Evolutionary conservation across 2,888 invertebrate species (phyloP).

Genomic region (Dicycla oo): DNA sequence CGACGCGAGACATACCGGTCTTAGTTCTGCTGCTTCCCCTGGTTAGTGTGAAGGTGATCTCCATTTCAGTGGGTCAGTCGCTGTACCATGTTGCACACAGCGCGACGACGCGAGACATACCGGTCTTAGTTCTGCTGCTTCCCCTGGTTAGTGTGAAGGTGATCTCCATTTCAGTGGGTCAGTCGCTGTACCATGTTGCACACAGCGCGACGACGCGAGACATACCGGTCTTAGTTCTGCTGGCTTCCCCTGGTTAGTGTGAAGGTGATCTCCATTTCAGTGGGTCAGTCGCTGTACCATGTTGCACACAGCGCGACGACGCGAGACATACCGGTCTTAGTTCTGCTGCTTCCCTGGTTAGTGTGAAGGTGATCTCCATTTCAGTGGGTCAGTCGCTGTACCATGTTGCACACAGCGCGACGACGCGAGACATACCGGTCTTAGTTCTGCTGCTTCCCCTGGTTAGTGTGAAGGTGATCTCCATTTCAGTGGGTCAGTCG

Average conservation of each 20-base stretch:
- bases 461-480: slow-evolving; percentile 33
- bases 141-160: slow-evolving; percentile 5
- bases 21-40: slow-evolving; percentile 6
- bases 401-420: background rate
- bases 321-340: too few relatives aligned
- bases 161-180: slow-evolving; percentile 48
- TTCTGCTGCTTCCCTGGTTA: slow-evolving; percentile 6
- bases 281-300: slow-evolving; percentile 33
- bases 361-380: slow-evolving; percentile 42
- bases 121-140: slow-evolving; percentile 2
- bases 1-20: fast-evolving
- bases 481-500: slow-evolving; percentile 46
- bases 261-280: slow-evolving; percentile 45
- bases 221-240: background rate
- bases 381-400: slow-evolving; percentile 44
- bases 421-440: fast-evolving
- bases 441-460: slow-evolving; percentile 6
- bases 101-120: too few relatives aligned
- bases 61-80: slow-evolving; percentile 46
- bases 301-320: background rate
- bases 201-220: background rate
- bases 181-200: slow-evolving; percentile 5
- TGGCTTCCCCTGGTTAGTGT: background rate
- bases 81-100: background rate
- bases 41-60: slow-evolving; percentile 33